A percentile compares a stretch with the other conserved stretches of the same genome.
These are phyloP conservation scores for Coryphaenoides rupestris DNA, from an alignment of 2,113 vertebrate species.

Conservation along the genomic window DNA sequence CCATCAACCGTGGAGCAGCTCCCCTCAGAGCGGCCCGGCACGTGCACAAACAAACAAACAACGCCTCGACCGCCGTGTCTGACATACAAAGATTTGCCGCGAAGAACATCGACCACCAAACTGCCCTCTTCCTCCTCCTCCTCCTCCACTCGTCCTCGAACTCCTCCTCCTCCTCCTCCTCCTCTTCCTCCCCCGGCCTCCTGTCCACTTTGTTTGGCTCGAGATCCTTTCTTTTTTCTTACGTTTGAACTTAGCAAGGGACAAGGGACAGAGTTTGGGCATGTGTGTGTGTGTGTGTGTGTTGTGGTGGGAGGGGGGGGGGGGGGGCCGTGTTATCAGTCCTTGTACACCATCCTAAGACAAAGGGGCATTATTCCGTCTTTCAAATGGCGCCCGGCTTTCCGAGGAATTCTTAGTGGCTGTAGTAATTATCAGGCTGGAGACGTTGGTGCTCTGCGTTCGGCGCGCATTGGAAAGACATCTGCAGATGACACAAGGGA, in stretches of 20 bases:
- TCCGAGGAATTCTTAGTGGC: constrained; percentile 53
- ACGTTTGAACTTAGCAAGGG: too few relatives aligned
- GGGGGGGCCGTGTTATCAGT: constrained; percentile 58
- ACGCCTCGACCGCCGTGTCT: constrained; percentile 50
- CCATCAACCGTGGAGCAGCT: too few relatives aligned
- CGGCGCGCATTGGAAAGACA: constrained; percentile 64
- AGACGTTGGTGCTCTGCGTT: constrained; percentile 56
- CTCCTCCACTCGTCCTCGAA: constrained; percentile 3
- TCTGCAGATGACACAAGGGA: constrained; percentile 63
- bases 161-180: constrained; percentile 5
- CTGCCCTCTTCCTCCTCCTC: too few relatives aligned
- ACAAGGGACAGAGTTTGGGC: constrained; percentile 42
- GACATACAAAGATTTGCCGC: constrained; percentile 64
- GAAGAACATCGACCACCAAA: constrained; percentile 36
- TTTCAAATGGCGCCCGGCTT: constrained; percentile 30
- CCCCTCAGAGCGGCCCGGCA: constrained; percentile 63
- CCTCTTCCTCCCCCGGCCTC: constrained; percentile 29
- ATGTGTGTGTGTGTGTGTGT: too few relatives aligned
- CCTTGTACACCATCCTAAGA: constrained; percentile 50
- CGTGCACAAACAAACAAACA: constrained; percentile 52
- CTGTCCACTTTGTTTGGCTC: constrained; percentile 60
- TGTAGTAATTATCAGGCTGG: constrained; percentile 60
- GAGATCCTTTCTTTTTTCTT: constrained; percentile 45
- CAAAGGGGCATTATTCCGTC: constrained; percentile 59
- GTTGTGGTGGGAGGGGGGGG: constrained; percentile 4